phyloP scores from a whole-genome alignment of 2,888 invertebrate genomes.

The Odontocolon sp. region DNA sequence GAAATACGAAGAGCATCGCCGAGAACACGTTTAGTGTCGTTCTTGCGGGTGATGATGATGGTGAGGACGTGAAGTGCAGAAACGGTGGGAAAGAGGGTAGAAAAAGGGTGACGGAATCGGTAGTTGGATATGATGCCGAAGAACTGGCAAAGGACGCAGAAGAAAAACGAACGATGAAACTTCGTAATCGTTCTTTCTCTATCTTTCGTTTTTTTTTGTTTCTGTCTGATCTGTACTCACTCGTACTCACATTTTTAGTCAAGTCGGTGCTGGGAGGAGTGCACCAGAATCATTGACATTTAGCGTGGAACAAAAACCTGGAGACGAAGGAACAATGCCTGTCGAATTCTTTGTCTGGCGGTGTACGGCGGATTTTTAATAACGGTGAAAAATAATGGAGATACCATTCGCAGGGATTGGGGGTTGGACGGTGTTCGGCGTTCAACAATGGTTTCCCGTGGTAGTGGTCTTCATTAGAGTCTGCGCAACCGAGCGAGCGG shows the following conservation, averaged over 20 bases:
- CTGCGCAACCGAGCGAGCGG: slow-evolving; percentile 53
- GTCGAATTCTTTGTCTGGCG: slow-evolving; percentile 78
- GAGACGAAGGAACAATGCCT: slow-evolving; percentile 77
- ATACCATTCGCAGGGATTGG: slow-evolving; percentile 63
- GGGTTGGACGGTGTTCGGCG: slow-evolving; percentile 50
- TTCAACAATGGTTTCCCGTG: slow-evolving; percentile 71
- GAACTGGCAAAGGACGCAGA: slow-evolving; percentile 32
- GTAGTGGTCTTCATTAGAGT: slow-evolving; percentile 75
- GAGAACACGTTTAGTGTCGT: background rate
- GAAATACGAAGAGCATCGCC: slow-evolving; percentile 46
- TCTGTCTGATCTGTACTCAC: slow-evolving; percentile 51
- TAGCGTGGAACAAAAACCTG: slow-evolving; percentile 74
- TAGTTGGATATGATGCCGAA: slow-evolving; percentile 51
- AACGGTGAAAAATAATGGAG: slow-evolving; percentile 79
- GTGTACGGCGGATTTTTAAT: slow-evolving; percentile 76
- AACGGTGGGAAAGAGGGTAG: slow-evolving; percentile 26
- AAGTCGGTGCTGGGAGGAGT: slow-evolving; percentile 61
- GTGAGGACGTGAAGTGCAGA: slow-evolving; percentile 60
- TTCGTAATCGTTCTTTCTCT: slow-evolving; percentile 27
- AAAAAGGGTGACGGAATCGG: slow-evolving; percentile 37
- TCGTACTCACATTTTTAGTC: slow-evolving; percentile 54
- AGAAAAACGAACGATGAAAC: slow-evolving; percentile 46
- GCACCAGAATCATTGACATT: slow-evolving; percentile 77
- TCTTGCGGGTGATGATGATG: slow-evolving; percentile 46
- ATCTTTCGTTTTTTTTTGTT: slow-evolving; percentile 53